Evolutionary conservation across 2,888 invertebrate species (phyloP).

Genomic region (Mythimna ferrago): DNA sequence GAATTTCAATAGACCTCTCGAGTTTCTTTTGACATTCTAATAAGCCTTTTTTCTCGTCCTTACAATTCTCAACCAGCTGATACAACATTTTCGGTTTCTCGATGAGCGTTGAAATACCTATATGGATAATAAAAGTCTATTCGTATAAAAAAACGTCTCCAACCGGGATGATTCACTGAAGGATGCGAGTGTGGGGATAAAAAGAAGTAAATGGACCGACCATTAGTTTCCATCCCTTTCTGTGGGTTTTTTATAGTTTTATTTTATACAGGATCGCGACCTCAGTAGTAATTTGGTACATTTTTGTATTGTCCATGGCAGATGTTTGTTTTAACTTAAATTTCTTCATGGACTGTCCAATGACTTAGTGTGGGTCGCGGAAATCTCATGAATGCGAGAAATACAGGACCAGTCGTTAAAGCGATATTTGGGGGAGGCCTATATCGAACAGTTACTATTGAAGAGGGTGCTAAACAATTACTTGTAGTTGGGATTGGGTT

Average conservation of each 20-base stretch:
- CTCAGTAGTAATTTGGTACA: slow-evolving; percentile 65
- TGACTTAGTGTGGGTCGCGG: too few species aligned
- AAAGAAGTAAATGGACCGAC: slow-evolving; percentile 78
- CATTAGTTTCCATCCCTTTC: slow-evolving; percentile 77
- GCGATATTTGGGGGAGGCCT: too few species aligned
- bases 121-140: slow-evolving; percentile 72
- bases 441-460: neutral
- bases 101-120: slow-evolving; percentile 63
- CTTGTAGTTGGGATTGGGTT: neutral
- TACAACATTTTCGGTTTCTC: slow-evolving; percentile 53
- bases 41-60: slow-evolving; percentile 47
- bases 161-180: slow-evolving; percentile 76
- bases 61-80: slow-evolving; percentile 58
- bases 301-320: slow-evolving; percentile 49
- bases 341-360: slow-evolving; percentile 8
- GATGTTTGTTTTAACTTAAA: slow-evolving; percentile 36
- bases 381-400: too few species aligned
- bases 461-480: slow-evolving; percentile 17
- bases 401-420: too few species aligned
- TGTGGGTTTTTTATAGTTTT: slow-evolving; percentile 56
- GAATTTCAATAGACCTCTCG: slow-evolving; percentile 21
- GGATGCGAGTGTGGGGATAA: slow-evolving; percentile 74
- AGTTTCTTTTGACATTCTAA: slow-evolving; percentile 45
- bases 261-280: slow-evolving; percentile 53
- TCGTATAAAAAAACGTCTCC: slow-evolving; percentile 67